Percentiles rank a stretch among this genome's conserved stretches.
These are phyloP conservation scores for Cyclargus thomasi DNA, from an alignment of 1,140 invertebrate genomes.

Conservation along the genomic window DNA sequence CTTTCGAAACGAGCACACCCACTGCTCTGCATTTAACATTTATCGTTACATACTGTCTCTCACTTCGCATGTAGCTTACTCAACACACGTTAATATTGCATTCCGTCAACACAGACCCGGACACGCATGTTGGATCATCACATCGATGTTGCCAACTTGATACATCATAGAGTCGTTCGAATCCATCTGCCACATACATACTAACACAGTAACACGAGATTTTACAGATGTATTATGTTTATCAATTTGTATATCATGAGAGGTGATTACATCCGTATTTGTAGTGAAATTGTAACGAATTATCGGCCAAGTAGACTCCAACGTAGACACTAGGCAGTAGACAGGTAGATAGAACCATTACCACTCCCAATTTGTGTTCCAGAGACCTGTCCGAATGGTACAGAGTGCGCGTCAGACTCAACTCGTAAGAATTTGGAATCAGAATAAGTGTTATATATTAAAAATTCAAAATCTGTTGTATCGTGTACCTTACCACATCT, in stretches of 20 bases:
- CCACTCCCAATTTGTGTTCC: slow-evolving; percentile 81
- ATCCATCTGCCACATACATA: slow-evolving; percentile 33
- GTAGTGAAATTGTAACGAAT: background rate
- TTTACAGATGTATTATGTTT: background rate
- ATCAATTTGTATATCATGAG: background rate
- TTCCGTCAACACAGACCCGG: slow-evolving; percentile 59
- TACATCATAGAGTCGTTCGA: slow-evolving; percentile 26
- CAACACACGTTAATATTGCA: slow-evolving; percentile 71
- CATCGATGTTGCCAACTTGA: slow-evolving; percentile 31
- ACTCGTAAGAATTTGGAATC: slow-evolving; percentile 79
- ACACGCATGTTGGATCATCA: slow-evolving; percentile 50
- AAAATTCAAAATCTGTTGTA: slow-evolving; percentile 63
- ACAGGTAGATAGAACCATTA: slow-evolving; percentile 39
- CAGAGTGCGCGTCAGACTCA: slow-evolving; percentile 84
- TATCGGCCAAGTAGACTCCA: slow-evolving; percentile 14
- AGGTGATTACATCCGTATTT: background rate
- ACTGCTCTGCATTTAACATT: slow-evolving; percentile 51
- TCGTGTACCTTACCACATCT: slow-evolving; percentile 69
- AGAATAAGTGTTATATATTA: slow-evolving; percentile 69
- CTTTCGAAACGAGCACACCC: slow-evolving; percentile 56
- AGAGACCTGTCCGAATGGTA: slow-evolving; percentile 84
- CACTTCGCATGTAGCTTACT: slow-evolving; percentile 30
- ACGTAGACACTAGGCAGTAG: slow-evolving; percentile 22
- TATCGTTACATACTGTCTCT: slow-evolving; percentile 37
- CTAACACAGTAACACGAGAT: slow-evolving; percentile 26